A percentile compares a stretch with the other conserved stretches of the same genome.
phyloP scores from a whole-genome alignment of 2,797 vertebrate genomes.

The Potorous gilbertii region DNA sequence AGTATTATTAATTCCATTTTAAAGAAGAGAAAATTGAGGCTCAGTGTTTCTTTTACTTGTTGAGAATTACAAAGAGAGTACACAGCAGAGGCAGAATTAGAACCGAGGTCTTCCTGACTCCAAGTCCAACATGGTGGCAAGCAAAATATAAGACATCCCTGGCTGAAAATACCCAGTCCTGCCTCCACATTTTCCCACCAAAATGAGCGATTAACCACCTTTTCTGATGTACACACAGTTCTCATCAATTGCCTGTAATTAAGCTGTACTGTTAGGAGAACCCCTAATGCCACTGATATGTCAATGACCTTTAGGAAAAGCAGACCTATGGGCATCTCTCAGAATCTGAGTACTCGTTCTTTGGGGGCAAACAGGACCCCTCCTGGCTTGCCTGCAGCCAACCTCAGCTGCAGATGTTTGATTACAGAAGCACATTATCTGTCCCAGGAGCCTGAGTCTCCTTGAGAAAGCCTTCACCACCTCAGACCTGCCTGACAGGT shows the following conservation, averaged over 20 bases:
- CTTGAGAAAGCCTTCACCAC: conserved; percentile 13
- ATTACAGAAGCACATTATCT: conserved; percentile 45
- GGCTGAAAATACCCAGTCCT: not conserved
- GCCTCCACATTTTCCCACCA: not conserved
- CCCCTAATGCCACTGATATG: not conserved
- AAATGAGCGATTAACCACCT: not conserved
- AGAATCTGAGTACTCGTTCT: conserved; percentile 19
- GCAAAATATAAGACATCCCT: not conserved
- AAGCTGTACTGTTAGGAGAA: conserved; percentile 54
- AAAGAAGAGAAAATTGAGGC: not conserved
- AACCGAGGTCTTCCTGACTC: not conserved
- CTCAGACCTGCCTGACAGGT: conserved; percentile 45
- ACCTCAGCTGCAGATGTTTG: conserved; percentile 19
- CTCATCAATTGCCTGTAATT: conserved; percentile 62
- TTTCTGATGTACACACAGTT: conserved; percentile 2
- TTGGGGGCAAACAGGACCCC: conserved; percentile 43
- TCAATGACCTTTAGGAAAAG: conserved; percentile 46
- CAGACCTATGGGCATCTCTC: conserved; percentile 30
- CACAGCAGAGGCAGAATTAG: not conserved
- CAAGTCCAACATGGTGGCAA: not conserved
- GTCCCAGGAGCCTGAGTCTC: conserved; percentile 10
- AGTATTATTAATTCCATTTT: not conserved
- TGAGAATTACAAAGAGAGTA: not conserved
- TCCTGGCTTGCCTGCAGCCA: not conserved
- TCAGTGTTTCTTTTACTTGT: not conserved